Conservation (phyloP, 2,797 vertebrate genomes). For the Lacerta viridis region DNA sequence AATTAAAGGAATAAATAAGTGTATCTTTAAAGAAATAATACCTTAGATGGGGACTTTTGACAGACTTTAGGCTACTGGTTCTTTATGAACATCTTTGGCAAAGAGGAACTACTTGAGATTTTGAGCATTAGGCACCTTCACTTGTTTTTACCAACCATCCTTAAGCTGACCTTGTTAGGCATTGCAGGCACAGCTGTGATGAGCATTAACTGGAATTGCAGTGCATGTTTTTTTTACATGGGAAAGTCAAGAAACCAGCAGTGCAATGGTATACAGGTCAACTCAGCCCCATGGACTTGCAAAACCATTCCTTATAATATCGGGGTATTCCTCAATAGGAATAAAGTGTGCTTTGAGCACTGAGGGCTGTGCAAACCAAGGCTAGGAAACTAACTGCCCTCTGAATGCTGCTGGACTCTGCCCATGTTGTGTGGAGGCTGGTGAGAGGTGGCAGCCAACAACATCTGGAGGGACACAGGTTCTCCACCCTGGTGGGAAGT, state of each 20-base stretch:
- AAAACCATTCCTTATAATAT: conserved; percentile 23
- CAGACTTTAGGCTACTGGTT: neutral
- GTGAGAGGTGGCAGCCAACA: too few relatives aligned
- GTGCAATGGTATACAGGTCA: neutral
- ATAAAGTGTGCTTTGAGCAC: conserved; percentile 26
- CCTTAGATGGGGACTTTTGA: neutral
- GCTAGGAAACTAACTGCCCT: too few relatives aligned
- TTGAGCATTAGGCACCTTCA: neutral
- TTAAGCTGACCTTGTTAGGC: conserved; percentile 11
- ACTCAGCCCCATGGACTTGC: neutral
- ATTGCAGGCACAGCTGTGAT: conserved; percentile 15
- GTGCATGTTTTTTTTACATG: conserved; percentile 16
- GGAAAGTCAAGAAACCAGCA: conserved; percentile 22
- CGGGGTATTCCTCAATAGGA: neutral
- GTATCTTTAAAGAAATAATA: neutral
- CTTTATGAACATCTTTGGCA: neutral
- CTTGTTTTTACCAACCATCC: conserved; percentile 35
- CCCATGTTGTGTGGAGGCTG: too few relatives aligned
- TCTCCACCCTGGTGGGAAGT: too few relatives aligned
- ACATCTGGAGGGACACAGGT: too few relatives aligned
- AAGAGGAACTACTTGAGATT: neutral
- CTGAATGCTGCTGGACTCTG: too few relatives aligned
- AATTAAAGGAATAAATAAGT: too few relatives aligned
- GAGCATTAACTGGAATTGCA: conserved; percentile 24
- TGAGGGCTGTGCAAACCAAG: conserved; percentile 24